A percentile compares a stretch with the other conserved stretches of the same genome.
phyloP scores from a whole-genome alignment of 1,140 invertebrate genomes.

The Leptopilina boulardi region DNA sequence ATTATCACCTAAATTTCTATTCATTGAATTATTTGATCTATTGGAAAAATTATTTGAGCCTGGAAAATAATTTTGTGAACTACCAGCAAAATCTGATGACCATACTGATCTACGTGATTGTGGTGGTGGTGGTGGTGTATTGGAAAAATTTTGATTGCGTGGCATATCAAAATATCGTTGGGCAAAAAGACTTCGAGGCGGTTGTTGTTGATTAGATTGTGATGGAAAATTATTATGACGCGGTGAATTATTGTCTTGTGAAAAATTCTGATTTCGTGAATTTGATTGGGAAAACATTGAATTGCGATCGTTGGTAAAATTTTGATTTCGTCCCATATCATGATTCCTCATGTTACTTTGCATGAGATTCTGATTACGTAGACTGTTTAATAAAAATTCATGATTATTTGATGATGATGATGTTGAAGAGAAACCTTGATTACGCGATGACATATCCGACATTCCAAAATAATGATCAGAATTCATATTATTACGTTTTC shows the following conservation, averaged over 20 bases:
- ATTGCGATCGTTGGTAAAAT: neutral
- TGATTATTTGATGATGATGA: neutral
- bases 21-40: neutral
- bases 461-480: neutral
- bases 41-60: slow-evolving; percentile 13
- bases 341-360: neutral
- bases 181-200: neutral
- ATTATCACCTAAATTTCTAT: neutral
- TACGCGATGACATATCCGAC: neutral
- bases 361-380: neutral
- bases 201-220: neutral
- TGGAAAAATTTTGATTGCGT: neutral
- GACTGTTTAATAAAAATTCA: neutral
- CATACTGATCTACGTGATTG: neutral
- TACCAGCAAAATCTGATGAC: neutral
- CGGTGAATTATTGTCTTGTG: neutral
- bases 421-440: neutral
- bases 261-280: neutral
- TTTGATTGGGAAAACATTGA: neutral
- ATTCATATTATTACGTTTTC: neutral
- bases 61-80: neutral
- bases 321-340: neutral
- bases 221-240: neutral
- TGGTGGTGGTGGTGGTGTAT: no score
- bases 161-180: slow-evolving; percentile 9